These are phyloP conservation scores for Charadrius vociferus DNA, from an alignment of 2,113 vertebrate species.

Conservation along the genomic window DNA sequence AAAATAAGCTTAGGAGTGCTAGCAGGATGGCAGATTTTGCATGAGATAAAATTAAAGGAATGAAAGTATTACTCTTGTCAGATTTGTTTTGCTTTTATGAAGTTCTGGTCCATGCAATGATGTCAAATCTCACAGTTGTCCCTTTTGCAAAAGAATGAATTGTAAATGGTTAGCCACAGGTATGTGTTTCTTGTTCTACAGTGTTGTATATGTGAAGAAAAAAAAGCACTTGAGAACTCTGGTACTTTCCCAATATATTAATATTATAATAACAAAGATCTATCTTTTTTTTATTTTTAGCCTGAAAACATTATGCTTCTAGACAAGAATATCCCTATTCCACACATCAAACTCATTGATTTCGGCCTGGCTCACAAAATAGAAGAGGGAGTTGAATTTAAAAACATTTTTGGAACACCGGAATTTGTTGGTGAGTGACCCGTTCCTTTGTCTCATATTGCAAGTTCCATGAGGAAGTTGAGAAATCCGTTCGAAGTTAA, in stretches of 20 bases:
- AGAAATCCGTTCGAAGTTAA: background rate
- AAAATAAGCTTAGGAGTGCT: background rate
- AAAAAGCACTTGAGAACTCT: background rate
- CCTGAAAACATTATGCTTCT: slow-evolving; percentile 99
- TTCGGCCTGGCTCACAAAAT: slow-evolving; percentile 95
- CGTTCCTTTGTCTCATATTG: background rate
- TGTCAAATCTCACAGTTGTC: background rate
- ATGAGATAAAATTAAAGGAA: background rate
- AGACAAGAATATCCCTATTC: slow-evolving; percentile 85
- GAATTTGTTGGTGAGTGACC: slow-evolving; percentile 90
- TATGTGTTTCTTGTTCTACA: background rate
- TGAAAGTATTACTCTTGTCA: background rate
- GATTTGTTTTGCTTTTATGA: background rate
- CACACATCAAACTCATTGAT: slow-evolving; percentile 96
- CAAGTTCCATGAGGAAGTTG: background rate
- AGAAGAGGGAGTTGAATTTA: slow-evolving; percentile 93
- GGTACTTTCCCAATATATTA: background rate
- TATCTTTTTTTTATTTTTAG: slow-evolving; percentile 71
- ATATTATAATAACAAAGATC: background rate
- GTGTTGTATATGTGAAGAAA: background rate
- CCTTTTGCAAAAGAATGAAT: background rate
- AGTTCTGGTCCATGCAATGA: background rate
- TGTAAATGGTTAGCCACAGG: background rate
- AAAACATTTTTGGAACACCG: slow-evolving; percentile 97
- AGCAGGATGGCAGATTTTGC: background rate